Base-by-base conservation (phyloP, 2,797 vertebrate genomes). In the Acanthurus lineatus region DNA sequence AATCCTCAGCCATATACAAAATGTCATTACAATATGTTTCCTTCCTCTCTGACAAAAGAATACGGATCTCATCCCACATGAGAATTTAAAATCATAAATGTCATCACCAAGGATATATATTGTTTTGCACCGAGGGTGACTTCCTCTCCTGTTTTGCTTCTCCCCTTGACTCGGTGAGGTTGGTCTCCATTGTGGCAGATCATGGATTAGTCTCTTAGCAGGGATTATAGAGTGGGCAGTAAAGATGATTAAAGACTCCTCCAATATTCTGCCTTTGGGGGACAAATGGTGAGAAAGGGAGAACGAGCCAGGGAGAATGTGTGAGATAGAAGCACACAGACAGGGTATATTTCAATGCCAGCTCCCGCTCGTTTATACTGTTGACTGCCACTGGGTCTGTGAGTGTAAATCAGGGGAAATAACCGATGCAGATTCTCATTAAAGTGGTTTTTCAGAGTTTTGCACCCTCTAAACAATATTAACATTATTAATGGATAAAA, bases 221-320 rank as follows among this genome's bases (percentile, higher is more conserved):
- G 73, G 88, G 88, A 93, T 94, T 94, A 94, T 86, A 60, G 86
- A 90, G 86, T 87, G 84, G 90, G 88, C 88, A 89, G 92, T 92
- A 89, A 93, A 91, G 88, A 93, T 92, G 85, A 92, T 92, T 93
- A 91, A 93, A 92, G 85, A 86, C 87, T 89, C 81, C 84, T 89
- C 85, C 82, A 70, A 80, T 90, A 87, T 88, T 87, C 79, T 89
- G 88, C 85, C 72, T 87, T 87, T 77, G 68, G 87, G 89, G 77
- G 71, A 80, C 71, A 82, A 76, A 69, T 69, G 73, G 85, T 78
- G 80, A 83, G 82, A 80, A 76, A 86, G 67, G 49, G 59, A 68
- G 71, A 73, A 69, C 2, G 53, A 80, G 70, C 57, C 25, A 38
- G 74, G 48, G 57, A 70, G 67, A 76, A 48, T 10, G 59, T 67